phyloP scores from a whole-genome alignment of 1,140 invertebrate species.

The Eufriesea mexicana region DNA sequence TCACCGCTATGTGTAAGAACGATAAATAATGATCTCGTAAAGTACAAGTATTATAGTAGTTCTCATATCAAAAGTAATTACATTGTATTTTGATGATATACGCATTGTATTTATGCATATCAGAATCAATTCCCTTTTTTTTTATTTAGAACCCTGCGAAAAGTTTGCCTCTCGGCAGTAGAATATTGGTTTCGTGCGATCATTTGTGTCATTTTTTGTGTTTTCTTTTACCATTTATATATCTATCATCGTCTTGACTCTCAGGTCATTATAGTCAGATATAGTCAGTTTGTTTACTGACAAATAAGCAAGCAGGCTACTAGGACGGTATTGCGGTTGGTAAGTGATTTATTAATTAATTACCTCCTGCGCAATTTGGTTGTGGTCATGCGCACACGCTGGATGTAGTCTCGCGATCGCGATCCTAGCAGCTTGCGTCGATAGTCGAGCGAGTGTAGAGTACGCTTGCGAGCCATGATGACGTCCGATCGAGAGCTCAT shows the following conservation, averaged over 20 bases:
- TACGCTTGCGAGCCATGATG: slow-evolving; percentile 77
- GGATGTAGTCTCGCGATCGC: slow-evolving; percentile 79
- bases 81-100: slow-evolving; percentile 61
- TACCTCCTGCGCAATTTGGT: slow-evolving; percentile 80
- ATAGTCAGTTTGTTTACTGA: slow-evolving; percentile 63
- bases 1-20: slow-evolving; percentile 61
- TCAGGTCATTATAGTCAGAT: slow-evolving; percentile 65
- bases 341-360: slow-evolving; percentile 78
- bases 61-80: slow-evolving; percentile 71
- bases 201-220: slow-evolving; percentile 57
- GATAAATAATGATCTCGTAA: slow-evolving; percentile 66
- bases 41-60: slow-evolving; percentile 72
- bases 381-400: slow-evolving; percentile 79
- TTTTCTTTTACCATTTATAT: slow-evolving; percentile 61
- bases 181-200: slow-evolving; percentile 64
- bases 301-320: slow-evolving; percentile 71
- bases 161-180: slow-evolving; percentile 75
- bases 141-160: slow-evolving; percentile 71
- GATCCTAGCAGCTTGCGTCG: slow-evolving; percentile 79
- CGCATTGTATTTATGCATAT: slow-evolving; percentile 66
- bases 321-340: slow-evolving; percentile 72
- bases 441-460: slow-evolving; percentile 77
- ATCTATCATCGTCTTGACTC: slow-evolving; percentile 73
- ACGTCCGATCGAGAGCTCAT: slow-evolving; percentile 74
- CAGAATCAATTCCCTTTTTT: slow-evolving; percentile 67